Conservation (phyloP, 2,797 vertebrate species). For the Buphagus erythrorhynchus region DNA sequence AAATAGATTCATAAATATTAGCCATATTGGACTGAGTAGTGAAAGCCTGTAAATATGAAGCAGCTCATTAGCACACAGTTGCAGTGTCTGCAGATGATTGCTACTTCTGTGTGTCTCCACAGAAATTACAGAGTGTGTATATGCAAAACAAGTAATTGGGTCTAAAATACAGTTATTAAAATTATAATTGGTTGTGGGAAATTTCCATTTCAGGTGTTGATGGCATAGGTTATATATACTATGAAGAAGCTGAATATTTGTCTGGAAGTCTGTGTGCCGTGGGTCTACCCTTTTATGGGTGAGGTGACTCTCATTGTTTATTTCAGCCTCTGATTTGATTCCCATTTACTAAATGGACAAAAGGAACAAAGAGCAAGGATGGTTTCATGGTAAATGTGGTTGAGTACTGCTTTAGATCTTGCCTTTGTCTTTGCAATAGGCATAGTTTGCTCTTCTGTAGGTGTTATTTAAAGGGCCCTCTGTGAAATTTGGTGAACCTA, state of each 20-base stretch:
- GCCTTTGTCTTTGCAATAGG: not conserved
- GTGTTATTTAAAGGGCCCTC: not conserved
- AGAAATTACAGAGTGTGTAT: not conserved
- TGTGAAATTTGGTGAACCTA: not conserved
- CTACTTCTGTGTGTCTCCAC: not conserved
- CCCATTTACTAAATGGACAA: not conserved
- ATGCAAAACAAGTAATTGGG: not conserved
- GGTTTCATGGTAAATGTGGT: not conserved
- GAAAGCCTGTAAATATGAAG: not conserved
- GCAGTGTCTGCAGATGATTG: not conserved
- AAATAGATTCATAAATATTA: not conserved
- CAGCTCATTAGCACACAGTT: not conserved
- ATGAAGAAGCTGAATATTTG: not conserved
- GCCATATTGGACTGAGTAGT: not conserved
- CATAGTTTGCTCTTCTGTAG: not conserved
- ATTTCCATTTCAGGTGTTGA: not conserved
- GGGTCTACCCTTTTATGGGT: not conserved
- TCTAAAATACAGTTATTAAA: not conserved
- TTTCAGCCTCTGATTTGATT: not conserved
- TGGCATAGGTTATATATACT: not conserved
- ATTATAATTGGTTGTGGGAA: not conserved
- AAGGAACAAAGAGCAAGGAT: not conserved
- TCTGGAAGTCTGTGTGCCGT: not conserved
- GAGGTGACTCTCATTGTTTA: not conserved
- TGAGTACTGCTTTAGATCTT: not conserved